Base-by-base conservation (phyloP, 23 tunicate species). In the Ascidia mentula region DNA sequence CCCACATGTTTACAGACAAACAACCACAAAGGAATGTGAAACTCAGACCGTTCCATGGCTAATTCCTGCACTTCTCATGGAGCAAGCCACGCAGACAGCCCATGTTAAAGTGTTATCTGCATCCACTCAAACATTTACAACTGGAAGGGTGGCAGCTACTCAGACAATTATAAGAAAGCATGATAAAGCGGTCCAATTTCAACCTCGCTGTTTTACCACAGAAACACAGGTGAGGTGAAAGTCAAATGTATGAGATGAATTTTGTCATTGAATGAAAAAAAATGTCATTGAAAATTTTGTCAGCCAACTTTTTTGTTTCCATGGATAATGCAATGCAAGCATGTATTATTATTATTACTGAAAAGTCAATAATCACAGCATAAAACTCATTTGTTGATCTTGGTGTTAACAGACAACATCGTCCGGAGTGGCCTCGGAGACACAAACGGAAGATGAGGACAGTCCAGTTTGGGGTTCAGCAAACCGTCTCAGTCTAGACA, bases 401-500 rank as follows among this genome's bases (percentile, higher is more conserved):
- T n/a, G n/a, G n/a, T n/a, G n/a, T 53, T 1, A 53, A 26, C 13
- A 53, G 65, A 53, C 65, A 6, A 53, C 65, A 53, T 53, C 65
- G 22, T 53, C 65, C 24, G 65, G 65, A 53, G 65, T 53, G 36
- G n/a, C 74, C 31, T 32, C 38, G 18, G 74, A 70, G 31, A 77
- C 80, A 18, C 80, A 77, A 77, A 77, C 80, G 28, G 80, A 45
- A 45, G 80, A 77, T 45, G 80, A 77, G 34, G 80, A 77, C 35
- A 39, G 45, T 46, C 80, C 80, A 9, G 80, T 77, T 4, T 77
- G 80, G 80, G 69, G 69, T 12, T 34, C 35, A n/a, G 12, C 69
- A 42, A 30, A 34, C 28, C 65, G 65, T 20, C 75, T 91, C 0
- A 91, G 90, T 72, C 84, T 91, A 15, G 97, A 91, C 65, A 77